Evolutionary conservation across 2,888 invertebrate genomes (phyloP).

Genomic region (Xestia rhomboidea): DNA sequence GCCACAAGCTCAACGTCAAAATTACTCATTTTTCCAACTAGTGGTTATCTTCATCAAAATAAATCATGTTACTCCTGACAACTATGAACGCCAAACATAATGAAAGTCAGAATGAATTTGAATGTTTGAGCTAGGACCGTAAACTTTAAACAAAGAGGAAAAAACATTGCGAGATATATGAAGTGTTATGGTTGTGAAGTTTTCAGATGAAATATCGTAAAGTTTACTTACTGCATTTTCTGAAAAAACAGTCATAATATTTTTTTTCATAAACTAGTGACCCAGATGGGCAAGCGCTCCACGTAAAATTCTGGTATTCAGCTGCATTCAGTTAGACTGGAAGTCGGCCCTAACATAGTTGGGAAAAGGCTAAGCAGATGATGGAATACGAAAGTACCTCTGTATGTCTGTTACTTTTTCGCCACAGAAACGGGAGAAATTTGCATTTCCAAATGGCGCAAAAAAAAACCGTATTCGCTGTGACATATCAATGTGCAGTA

Average conservation of each 20-base stretch:
- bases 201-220: neutral
- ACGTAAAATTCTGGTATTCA: too few species aligned
- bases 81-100: slow-evolving; percentile 12
- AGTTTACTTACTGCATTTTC: neutral
- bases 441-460: too few species aligned
- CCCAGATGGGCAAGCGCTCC: neutral
- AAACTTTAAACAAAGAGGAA: slow-evolving; percentile 39
- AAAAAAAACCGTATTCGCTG: too few species aligned
- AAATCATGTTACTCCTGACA: slow-evolving; percentile 50
- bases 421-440: too few species aligned
- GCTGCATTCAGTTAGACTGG: too few species aligned
- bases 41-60: slow-evolving; percentile 45
- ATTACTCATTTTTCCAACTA: slow-evolving; percentile 31
- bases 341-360: too few species aligned
- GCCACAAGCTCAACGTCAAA: slow-evolving; percentile 12
- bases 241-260: neutral
- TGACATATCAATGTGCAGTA: too few species aligned
- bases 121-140: slow-evolving; percentile 30
- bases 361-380: too few species aligned
- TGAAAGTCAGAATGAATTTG: slow-evolving; percentile 34
- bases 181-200: slow-evolving; percentile 11
- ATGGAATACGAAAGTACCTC: too few species aligned
- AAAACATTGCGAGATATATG: slow-evolving; percentile 24
- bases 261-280: neutral
- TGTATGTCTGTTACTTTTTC: too few species aligned